phyloP scores from a whole-genome alignment of 1,140 invertebrate genomes.

The Pemphigus obesinymphae region DNA sequence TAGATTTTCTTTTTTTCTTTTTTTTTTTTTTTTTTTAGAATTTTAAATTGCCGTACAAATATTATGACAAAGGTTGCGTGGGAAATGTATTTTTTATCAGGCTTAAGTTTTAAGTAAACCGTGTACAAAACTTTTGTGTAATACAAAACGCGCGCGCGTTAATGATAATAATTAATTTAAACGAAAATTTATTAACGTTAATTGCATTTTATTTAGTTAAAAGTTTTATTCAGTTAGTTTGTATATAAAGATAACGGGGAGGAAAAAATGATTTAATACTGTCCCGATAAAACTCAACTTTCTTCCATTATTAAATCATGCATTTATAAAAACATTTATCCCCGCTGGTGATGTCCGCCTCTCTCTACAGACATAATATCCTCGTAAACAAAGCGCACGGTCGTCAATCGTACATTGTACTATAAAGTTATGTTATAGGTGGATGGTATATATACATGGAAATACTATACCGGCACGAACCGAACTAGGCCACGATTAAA shows the following conservation, averaged over 20 bases:
- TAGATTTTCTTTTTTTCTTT: too few species aligned
- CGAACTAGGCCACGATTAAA: background rate
- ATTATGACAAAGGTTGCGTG: too few species aligned
- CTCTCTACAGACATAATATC: background rate
- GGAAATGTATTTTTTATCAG: background rate
- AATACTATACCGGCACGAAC: background rate
- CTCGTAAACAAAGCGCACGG: too few species aligned
- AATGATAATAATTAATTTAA: slow-evolving; percentile 25
- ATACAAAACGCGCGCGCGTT: too few species aligned
- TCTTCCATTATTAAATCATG: background rate
- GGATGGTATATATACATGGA: background rate
- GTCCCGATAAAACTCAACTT: background rate
- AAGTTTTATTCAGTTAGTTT: slow-evolving; percentile 15
- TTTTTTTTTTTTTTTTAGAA: too few species aligned
- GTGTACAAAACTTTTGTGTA: background rate
- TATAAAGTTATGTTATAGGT: too few species aligned
- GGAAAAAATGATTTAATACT: background rate
- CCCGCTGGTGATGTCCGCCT: background rate
- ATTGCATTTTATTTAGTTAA: slow-evolving; percentile 18
- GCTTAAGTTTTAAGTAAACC: background rate
- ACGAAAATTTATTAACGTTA: slow-evolving; percentile 3
- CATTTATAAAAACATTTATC: background rate
- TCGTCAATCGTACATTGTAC: background rate
- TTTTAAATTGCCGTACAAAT: too few species aligned
- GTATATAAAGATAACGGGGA: background rate